Conservation (phyloP, 2,888 invertebrate genomes). For the Ctena decussata region DNA sequence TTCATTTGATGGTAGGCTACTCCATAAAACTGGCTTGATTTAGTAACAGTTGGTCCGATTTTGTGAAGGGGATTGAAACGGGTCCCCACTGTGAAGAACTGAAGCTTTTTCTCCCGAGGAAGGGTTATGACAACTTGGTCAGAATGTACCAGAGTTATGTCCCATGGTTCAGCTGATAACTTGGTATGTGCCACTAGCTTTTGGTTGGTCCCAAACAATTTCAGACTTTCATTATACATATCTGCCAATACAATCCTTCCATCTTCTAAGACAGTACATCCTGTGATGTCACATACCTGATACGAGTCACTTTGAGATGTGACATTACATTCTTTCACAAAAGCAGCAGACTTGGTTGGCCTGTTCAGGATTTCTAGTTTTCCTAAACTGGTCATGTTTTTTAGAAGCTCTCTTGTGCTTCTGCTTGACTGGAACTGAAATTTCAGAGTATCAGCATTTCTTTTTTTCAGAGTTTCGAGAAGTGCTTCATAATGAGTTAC, state of each 20-base stretch:
- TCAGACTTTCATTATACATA: constrained; percentile 61
- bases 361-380: constrained; percentile 34
- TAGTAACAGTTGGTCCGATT: constrained; percentile 40
- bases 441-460: constrained; percentile 39
- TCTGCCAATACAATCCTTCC: constrained; percentile 55
- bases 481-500: constrained; percentile 45
- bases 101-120: constrained; percentile 60
- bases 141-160: constrained; percentile 39
- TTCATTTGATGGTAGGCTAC: constrained; percentile 40
- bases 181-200: constrained; percentile 60
- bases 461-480: constrained; percentile 41
- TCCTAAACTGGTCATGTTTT: constrained; percentile 34
- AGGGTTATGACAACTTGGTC: constrained; percentile 52
- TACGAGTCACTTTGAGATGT: constrained; percentile 53
- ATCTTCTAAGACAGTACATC: constrained; percentile 44
- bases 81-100: constrained; percentile 52
- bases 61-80: constrained; percentile 47
- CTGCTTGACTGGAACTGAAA: constrained; percentile 39
- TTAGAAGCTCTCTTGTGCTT: constrained; percentile 43
- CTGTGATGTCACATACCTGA: constrained; percentile 55
- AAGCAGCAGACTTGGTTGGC: constrained; percentile 31
- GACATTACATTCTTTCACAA: constrained; percentile 43
- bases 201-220: constrained; percentile 39
- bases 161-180: constrained; percentile 60
- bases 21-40: constrained; percentile 57